A percentile compares a stretch with the other conserved stretches of the same genome.
Evolutionary conservation across 2,797 vertebrate species (phyloP).

Genomic region (Numenius phaeopus): DNA sequence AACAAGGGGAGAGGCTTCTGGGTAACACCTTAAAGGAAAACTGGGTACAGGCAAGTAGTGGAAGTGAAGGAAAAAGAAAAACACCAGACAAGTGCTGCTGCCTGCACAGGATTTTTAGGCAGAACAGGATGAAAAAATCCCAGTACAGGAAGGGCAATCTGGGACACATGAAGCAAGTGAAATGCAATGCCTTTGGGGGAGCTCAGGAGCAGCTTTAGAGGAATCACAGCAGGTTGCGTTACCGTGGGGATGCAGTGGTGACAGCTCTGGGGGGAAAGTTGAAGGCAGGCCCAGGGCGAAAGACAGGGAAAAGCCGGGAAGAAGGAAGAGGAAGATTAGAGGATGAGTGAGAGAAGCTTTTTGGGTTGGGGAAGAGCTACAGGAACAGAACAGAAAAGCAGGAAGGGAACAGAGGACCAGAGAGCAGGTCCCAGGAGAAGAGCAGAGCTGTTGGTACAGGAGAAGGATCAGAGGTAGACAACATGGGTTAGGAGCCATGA

Average conservation of each 20-base stretch:
- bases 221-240: background rate
- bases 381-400: background rate
- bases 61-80: background rate
- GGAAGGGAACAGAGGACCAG: background rate
- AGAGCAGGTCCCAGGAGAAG: background rate
- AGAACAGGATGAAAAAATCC: background rate
- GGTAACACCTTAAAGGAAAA: background rate
- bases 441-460: background rate
- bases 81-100: background rate
- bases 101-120: fast-evolving
- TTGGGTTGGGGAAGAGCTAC: background rate
- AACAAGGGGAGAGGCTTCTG: background rate
- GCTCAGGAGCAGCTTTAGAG: background rate
- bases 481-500: background rate
- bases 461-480: background rate
- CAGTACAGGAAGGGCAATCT: background rate
- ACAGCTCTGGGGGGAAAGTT: background rate
- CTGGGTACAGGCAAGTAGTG: background rate
- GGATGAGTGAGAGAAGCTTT: background rate
- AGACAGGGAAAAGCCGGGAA: background rate
- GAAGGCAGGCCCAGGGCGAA: background rate
- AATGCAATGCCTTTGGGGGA: background rate
- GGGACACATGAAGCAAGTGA: background rate
- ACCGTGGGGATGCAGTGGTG: background rate
- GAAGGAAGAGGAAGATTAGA: background rate